These are phyloP conservation scores for Sorex fumeus DNA, from an alignment of 2,113 vertebrate genomes.

Conservation along the genomic window DNA sequence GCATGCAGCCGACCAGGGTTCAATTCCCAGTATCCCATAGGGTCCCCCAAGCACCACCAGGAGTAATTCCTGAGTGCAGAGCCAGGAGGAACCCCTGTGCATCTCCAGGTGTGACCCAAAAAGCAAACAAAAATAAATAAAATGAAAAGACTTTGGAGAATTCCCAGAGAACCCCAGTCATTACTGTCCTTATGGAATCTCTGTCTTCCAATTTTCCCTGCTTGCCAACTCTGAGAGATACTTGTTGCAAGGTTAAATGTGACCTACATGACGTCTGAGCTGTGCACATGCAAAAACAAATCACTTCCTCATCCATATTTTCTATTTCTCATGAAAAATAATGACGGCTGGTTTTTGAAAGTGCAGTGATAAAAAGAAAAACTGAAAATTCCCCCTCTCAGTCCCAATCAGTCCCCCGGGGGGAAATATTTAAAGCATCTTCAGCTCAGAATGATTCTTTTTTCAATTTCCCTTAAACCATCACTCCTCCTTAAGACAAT, in stretches of 20 bases:
- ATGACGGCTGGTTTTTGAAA: slow-evolving; percentile 39
- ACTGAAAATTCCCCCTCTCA: background rate
- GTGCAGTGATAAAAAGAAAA: background rate
- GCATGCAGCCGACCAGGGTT: too few relatives aligned
- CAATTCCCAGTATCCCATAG: too few relatives aligned
- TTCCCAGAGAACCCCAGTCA: background rate
- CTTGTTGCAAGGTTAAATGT: background rate
- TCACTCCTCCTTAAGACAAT: background rate
- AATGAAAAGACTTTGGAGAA: background rate
- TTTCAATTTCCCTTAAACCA: background rate
- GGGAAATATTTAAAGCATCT: background rate
- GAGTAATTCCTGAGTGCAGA: too few relatives aligned
- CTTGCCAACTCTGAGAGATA: background rate
- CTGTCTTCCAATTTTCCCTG: background rate
- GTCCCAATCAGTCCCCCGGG: background rate
- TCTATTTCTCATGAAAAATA: background rate
- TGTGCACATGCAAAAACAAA: slow-evolving; percentile 18
- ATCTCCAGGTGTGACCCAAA: too few relatives aligned
- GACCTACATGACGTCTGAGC: background rate
- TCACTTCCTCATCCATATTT: slow-evolving; percentile 30
- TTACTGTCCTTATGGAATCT: background rate
- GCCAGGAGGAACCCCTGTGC: too few relatives aligned
- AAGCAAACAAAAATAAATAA: too few relatives aligned
- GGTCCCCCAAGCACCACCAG: background rate
- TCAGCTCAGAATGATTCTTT: background rate